Base-by-base conservation (phyloP, 2,888 invertebrate species). In the Coenonympha arcania region DNA sequence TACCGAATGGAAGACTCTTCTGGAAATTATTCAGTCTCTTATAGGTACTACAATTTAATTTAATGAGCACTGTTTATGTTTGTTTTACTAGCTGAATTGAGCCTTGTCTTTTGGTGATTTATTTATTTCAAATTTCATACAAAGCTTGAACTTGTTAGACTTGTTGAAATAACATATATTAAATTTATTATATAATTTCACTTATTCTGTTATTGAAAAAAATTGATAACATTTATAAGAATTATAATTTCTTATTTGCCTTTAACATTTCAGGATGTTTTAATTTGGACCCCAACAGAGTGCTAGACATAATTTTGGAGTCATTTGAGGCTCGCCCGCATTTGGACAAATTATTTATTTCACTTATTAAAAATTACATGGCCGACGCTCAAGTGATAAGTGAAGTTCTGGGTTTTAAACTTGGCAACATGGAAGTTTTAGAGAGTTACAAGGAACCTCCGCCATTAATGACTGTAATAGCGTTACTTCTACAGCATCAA, bases 231-330 rank as follows among this genome's bases (percentile, higher is more conserved):
- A 9, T 26, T 26, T 9, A 1, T 26, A 9, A n/a, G 3, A 33
- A 8, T 8, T 9, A 2, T 24, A 24, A 28, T 16, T 11, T 41
- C 39, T 37, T 50, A 48, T 87, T n/a, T n/a, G n/a, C n/a, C n/a
- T n/a, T n/a, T n/a, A n/a, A n/a, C n/a, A n/a, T n/a, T 87, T 37
- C 75, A 95, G 98, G 99, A 68, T 98, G 98, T 78, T 99, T 99
- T 76, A 99, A 99, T 86, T 89, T 99, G 73, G 99, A 99, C 83
- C 99, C 99, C 3, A 99, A 99, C 79, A 89, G 99, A 69, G 98
- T 98, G 9, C 85, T 99, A 58, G 99, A 99, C 73, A 92, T 99
- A 56, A 94, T 99, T 62, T 86, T 99, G 64, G 99, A 99, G 79
- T 95, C 96, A 20, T 98, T 99, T 87, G 99, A 99, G 75, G 92